Base-by-base conservation (phyloP, 2,888 invertebrate species). In the Andrena bucephala region DNA sequence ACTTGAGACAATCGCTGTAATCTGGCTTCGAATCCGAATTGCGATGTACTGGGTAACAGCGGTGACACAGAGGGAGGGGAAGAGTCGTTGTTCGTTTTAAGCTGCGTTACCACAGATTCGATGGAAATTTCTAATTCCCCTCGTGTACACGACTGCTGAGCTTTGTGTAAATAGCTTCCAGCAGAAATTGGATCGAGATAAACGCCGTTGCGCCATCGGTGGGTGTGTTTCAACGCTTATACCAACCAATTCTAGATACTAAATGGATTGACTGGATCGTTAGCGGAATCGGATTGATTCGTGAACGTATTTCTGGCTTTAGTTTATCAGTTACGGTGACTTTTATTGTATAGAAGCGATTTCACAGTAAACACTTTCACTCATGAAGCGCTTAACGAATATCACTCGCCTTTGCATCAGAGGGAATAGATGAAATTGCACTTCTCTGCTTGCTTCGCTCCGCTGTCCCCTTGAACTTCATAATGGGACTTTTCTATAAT, bases 1-100 rank as follows among this genome's bases (percentile, higher is more conserved):
- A 60, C 66, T 60, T 20, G 60, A 42, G 60, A 77, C 48, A 73
- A 73, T 77, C 20, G 42, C 59, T 29, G 50, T 73, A 66, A 77
- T 77, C 48, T 72, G 36, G 16, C 8, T 6, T 2, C 52, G 20
- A 57, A 24, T 66, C 16, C 65, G 33, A 71, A 59, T 48, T 65
- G 50, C 65, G 36, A 16, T 16, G 24, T 20, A 20, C n/a, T 8
- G 24, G 8, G 29, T 29, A 29, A 31, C 13, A n/a, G 63, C 24
- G 29, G 27, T 31, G 24, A 10, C 27, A 4, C 24, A 3, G 10
- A 3, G 57, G 10, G 13, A 13, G 10, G 57, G 10, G 27, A 13
- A 16, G 16, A 42, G 20, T 31, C 31, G 33, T 52, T 52, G 6
- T n/a, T 72, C 36, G 20, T 36, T 54, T 31, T 16, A n/a, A 33